phyloP scores from a whole-genome alignment of 2,888 invertebrate genomes.

The Ferrisia virgata region DNA sequence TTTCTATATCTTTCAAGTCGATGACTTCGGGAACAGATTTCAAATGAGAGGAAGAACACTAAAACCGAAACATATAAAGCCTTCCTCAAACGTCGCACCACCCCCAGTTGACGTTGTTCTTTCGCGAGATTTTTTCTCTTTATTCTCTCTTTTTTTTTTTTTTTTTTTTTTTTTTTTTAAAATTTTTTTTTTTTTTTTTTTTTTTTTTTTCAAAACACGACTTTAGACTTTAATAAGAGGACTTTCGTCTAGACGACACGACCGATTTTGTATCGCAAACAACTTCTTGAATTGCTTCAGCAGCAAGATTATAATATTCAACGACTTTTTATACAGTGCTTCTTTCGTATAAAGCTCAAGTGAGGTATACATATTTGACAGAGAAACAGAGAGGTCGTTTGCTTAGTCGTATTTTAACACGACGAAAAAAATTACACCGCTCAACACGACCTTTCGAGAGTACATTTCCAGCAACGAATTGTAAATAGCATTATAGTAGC shows the following conservation, averaged over 20 bases:
- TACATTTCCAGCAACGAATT: not conserved
- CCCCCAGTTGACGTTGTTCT: not conserved
- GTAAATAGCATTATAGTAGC: not conserved
- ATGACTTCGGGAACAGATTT: constrained; percentile 18
- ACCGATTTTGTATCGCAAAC: not conserved
- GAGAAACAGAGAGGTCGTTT: not conserved
- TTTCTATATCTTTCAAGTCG: constrained; percentile 13
- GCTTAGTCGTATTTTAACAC: not conserved
- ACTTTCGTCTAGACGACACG: constrained; percentile 21
- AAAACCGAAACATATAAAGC: not conserved
- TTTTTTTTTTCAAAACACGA: not conserved
- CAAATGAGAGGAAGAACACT: not conserved
- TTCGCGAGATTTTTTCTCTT: not conserved
- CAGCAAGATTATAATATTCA: constrained; percentile 8
- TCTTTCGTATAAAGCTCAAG: not conserved
- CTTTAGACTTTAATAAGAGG: constrained; percentile 8
- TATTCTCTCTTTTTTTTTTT: not conserved
- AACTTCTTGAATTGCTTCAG: constrained; percentile 21
- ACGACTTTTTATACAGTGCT: not conserved
- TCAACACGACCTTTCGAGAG: not conserved
- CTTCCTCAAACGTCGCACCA: not conserved
- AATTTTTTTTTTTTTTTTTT: not conserved
- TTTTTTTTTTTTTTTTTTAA: not conserved
- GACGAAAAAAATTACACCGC: not conserved
- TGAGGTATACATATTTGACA: not conserved